Percentiles rank a stretch among this genome's conserved stretches.
Evolutionary conservation across 2,888 invertebrate genomes (phyloP).

Genomic region (Lomographa bimaculata): DNA sequence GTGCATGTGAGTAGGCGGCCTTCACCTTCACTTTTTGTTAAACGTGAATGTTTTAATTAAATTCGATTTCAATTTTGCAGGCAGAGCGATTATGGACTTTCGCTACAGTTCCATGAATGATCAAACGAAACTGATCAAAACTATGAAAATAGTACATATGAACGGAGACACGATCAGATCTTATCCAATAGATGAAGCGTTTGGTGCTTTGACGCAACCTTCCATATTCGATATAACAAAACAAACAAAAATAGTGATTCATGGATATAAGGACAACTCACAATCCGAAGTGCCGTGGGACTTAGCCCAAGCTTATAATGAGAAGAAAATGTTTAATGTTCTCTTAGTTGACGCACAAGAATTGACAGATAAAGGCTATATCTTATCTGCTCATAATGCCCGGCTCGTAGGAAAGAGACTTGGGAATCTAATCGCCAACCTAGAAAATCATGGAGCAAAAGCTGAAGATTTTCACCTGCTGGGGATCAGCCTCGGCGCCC

Average conservation of each 20-base stretch:
- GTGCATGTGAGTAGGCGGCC: constrained; percentile 69
- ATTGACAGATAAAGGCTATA: constrained; percentile 69
- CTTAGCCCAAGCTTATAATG: constrained; percentile 69
- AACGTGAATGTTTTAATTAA: too few relatives aligned
- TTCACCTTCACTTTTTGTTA: constrained; percentile 25
- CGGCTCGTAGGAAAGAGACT: constrained; percentile 79
- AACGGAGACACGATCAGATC: constrained; percentile 49
- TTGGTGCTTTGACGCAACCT: constrained; percentile 56
- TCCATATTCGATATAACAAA: constrained; percentile 67
- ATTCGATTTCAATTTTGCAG: constrained; percentile 44
- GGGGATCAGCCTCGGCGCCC: constrained; percentile 84
- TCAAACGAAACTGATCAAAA: constrained; percentile 61
- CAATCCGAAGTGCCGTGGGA: constrained; percentile 68
- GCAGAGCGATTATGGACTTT: constrained; percentile 73
- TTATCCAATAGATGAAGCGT: constrained; percentile 67
- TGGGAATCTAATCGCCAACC: constrained; percentile 75
- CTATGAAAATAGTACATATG: constrained; percentile 67
- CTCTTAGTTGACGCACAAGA: constrained; percentile 73
- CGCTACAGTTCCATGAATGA: constrained; percentile 57
- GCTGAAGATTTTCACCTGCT: constrained; percentile 80
- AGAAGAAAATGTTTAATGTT: constrained; percentile 75
- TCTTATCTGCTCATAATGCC: constrained; percentile 69
- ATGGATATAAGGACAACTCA: constrained; percentile 74
- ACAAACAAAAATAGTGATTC: constrained; percentile 75
- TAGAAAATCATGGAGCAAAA: constrained; percentile 69